These are phyloP conservation scores for Nesospiza acunhae DNA, from an alignment of 2,113 vertebrate genomes.

Conservation along the genomic window DNA sequence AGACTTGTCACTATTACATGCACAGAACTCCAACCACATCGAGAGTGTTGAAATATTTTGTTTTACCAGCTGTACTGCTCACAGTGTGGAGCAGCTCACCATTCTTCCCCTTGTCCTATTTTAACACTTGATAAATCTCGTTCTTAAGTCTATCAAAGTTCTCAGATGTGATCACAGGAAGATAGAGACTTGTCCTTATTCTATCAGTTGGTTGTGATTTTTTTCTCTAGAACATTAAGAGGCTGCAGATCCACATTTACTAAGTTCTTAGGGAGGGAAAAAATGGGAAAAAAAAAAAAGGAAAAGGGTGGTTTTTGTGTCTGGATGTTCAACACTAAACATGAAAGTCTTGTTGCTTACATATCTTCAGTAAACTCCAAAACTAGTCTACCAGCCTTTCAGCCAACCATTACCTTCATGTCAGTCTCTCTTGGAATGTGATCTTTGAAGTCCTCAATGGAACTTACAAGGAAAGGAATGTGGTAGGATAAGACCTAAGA, in stretches of 20 bases:
- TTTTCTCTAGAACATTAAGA: background rate
- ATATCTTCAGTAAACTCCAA: background rate
- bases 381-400: background rate
- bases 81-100: background rate
- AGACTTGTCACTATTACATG: background rate
- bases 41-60: background rate
- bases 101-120: background rate
- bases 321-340: background rate
- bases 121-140: background rate
- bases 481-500: slow-evolving; percentile 95
- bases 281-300: background rate
- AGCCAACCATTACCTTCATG: slow-evolving; percentile 88
- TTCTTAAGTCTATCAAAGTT: background rate
- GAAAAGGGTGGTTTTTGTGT: background rate
- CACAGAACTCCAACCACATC: background rate
- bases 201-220: background rate
- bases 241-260: background rate
- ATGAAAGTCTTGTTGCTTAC: background rate
- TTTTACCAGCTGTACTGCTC: background rate
- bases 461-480: slow-evolving; percentile 99
- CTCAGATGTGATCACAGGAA: background rate
- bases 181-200: background rate
- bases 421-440: slow-evolving; percentile 99
- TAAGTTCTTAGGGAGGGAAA: background rate
- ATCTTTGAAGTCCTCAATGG: slow-evolving; percentile 98